Conservation (phyloP, 2,797 vertebrate genomes). For the Pitangus sulphuratus region DNA sequence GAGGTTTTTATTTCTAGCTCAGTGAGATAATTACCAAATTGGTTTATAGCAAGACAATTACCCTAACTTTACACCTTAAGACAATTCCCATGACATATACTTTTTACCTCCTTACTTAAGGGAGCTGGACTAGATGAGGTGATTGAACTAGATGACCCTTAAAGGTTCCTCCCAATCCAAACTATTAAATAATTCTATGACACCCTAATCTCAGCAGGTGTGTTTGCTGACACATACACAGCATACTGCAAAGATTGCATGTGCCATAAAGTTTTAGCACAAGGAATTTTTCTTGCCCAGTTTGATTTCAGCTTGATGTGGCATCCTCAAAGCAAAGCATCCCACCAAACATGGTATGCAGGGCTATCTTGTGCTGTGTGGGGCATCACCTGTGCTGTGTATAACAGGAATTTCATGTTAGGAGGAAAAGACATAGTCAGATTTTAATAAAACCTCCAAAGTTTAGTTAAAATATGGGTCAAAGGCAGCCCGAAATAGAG, state of each 20-base stretch:
- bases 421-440: not conserved
- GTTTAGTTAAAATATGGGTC: not conserved
- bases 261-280: not conserved
- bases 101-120: not conserved
- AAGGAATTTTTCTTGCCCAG: not conserved
- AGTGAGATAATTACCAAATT: not conserved
- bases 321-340: not conserved
- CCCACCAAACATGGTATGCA: not conserved
- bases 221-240: not conserved
- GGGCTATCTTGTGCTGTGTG: not conserved
- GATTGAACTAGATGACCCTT: not conserved
- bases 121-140: not conserved
- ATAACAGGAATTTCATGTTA: not conserved
- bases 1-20: not conserved
- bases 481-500: not conserved
- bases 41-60: not conserved
- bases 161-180: not conserved
- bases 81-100: not conserved
- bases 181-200: not conserved
- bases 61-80: not conserved
- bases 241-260: not conserved
- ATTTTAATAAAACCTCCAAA: not conserved
- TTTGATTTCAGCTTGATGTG: not conserved
- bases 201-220: rapidly evolving
- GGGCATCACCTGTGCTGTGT: not conserved